Base-by-base conservation (phyloP, 2,888 invertebrate species). In the Thymelicus lineola region DNA sequence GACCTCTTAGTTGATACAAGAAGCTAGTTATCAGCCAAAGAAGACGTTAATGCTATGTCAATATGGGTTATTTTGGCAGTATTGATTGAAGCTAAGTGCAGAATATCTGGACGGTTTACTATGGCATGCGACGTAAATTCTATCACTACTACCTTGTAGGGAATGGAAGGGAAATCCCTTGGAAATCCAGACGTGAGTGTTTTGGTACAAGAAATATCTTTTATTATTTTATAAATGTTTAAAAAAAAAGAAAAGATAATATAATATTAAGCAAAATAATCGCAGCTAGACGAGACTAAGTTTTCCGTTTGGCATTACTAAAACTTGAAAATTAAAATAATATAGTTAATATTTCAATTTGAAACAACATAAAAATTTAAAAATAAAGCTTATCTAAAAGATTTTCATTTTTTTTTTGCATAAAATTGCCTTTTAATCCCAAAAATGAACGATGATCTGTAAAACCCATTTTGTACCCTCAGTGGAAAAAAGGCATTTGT, bases 121-220 rank as follows among this genome's bases (percentile, higher is more conserved):
- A 87, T 77, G 86, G 86, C 78, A 86, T 83, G 83, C 84, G 78
- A 82, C 85, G 86, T 87, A 86, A 85, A 85, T 85, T 84, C 82
- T 81, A 77, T 75, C 73, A 80, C 82, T 75, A 68, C 64, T 76
- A 5, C 74, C 84, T 76, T 85, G 75, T 82, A 82, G 45, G 83
- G 83, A 82, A 80, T 82, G 82, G 84, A 84, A 87, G 83, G 83
- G 84, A 84, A 84, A 84, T 79, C 82, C 83, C 82, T 79, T 75
- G 71, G 75, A 68, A 72, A 75, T 72, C 69, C 71, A 72, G 60
- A 75, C 63, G 65, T 72, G 75, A 76, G 73, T 77, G 66, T 72
- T 76, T 74, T 75, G 70, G 61, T 60, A 59, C 69, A 58, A 45
- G 38, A 6, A 59, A 63, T 61, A 65, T 72, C 67, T 69, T 57